These are phyloP conservation scores for Loxodonta africana DNA, from an alignment of 2,113 vertebrate genomes.

Conservation along the genomic window DNA sequence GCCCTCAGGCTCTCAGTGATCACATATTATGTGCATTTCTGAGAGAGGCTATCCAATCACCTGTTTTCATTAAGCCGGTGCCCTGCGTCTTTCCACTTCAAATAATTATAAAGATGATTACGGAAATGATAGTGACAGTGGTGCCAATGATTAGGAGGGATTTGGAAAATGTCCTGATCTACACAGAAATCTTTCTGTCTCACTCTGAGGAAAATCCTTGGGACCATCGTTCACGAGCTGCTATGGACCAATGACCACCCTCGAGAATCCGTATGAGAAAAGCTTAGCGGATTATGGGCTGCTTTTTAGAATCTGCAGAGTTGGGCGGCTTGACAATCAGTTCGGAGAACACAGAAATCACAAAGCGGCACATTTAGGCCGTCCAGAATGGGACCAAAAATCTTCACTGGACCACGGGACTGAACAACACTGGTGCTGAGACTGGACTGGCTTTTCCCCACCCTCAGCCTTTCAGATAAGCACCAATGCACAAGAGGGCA, in stretches of 20 bases:
- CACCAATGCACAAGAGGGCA: no score
- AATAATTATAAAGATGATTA: constrained; percentile 78
- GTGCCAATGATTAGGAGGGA: constrained; percentile 59
- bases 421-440: neutral
- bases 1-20: neutral
- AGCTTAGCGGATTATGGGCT: neutral
- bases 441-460: neutral
- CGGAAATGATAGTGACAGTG: constrained; percentile 62
- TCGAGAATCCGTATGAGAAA: neutral
- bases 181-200: constrained; percentile 32
- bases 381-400: neutral
- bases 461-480: neutral
- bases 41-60: constrained; percentile 57
- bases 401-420: neutral
- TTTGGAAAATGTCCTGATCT: constrained; percentile 18
- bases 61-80: constrained; percentile 61
- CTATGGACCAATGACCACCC: neutral
- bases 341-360: constrained; percentile 6
- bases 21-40: neutral
- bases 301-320: constrained; percentile 23
- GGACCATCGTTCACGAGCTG: neutral
- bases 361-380: neutral
- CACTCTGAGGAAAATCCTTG: neutral
- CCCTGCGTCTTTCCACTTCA: constrained; percentile 63
- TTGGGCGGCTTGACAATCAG: neutral